Base-by-base conservation (phyloP, 2,888 invertebrate species). In the Macrophya alboannulata region DNA sequence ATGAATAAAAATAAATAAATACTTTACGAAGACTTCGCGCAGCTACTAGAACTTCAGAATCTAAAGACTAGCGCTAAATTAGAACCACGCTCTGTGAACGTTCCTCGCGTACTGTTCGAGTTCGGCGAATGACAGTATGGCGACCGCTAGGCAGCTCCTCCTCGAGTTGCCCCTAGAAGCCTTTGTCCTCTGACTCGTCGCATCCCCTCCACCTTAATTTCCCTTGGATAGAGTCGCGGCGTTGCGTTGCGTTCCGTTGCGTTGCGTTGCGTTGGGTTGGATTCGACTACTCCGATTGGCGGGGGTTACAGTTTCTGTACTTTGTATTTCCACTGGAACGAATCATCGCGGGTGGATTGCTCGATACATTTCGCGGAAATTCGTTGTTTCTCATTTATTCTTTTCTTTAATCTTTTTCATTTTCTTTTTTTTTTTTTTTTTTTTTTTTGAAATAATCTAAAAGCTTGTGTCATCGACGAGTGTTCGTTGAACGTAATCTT, bases 101-200 rank as follows among this genome's bases (percentile, higher is more conserved):
- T 91, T 91, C 90, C 89, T 87, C 90, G 91, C 91, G 91, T 91
- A 91, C 91, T 91, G 91, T 90, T 25, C 31, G 10, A 59, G 81
- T 62, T 21, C 59, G 89, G 87, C 88, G 88, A 89, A 89, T 87
- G 88, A 87, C 91, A 91, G 91, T 91, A 91, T 91, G 91, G 91
- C 91, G 91, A 88, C 91, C 90, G 89, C 87, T 88, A 55, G 55
- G 21, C 12, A 17, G 62, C 62, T 31, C 85, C 87, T 88, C 87
- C 72, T 43, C 84, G 85, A 86, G 83, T 86, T 87, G 86, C 87
- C 72, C 86, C 72, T 86, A 85, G 85, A 55, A 43, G 77, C 85
- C 85, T 71, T 82, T 79, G 85, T 77, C 85, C 85, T 85, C 71
- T 25, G 79, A 62, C 76, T 43, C 77, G 31, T 84, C 85, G 87